Base-by-base conservation (phyloP, 1,140 invertebrate species). In the Venturia canescens region DNA sequence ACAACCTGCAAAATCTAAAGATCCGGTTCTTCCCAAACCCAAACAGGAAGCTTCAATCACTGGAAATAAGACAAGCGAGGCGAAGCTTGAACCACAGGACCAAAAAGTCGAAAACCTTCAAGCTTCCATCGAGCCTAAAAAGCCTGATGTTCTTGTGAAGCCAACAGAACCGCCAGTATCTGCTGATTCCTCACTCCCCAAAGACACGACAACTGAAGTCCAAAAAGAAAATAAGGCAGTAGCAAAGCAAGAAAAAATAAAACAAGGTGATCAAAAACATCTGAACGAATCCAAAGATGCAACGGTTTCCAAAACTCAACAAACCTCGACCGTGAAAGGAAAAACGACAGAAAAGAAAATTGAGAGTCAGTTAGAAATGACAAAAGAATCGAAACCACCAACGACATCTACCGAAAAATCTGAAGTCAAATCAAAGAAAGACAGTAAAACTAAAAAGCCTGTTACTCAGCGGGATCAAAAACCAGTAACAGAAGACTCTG, bases 341-440 rank as follows among this genome's bases (percentile, higher is more conserved):
- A 67, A 38, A 27, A 15, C 29, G 26, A 31, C 66, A 23, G 29
- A 69, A 38, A 21, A 34, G 16, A 69, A 60, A 48, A 31, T 50
- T 66, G 31, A 34, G 34, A 48, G 48, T 50, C 18, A 75, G 26
- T 15, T 23, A 23, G 15, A 21, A 23, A 21, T 63, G 11, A 1
- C 2, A 53, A 63, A 63, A 13, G 60, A 63, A 63, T 23, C 21
- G 38, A 44, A 67, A 21, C 44, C 16, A 1, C 60, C 3, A 23
- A 27, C 7, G 5, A 3, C n/a, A 23, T 13, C 23, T 26, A 23
- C 16, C n/a, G 60, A 27, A 63, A 44, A 78, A 57, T 34, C 75
- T 13, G 26, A 34, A 63, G 53, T 38, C 11, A 34, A 63, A n/a
- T 3, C 53, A 78, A 26, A 38, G 57, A 78, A 66, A 78, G 53